Conservation (phyloP, 2,888 invertebrate genomes). For the Hirudinaria manillensis region DNA sequence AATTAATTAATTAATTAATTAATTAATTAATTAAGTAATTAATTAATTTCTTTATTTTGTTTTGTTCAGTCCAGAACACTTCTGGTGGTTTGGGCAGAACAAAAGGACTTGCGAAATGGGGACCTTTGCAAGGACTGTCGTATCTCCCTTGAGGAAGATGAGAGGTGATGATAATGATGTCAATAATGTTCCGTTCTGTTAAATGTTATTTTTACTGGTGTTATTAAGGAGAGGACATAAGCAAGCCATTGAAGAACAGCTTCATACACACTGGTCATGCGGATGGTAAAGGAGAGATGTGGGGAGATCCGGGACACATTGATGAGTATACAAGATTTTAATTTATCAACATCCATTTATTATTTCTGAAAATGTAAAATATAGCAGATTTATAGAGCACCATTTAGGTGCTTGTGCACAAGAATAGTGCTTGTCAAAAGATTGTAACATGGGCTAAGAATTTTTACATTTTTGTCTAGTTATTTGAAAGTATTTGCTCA, state of each 20-base stretch:
- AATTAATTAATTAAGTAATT: background rate
- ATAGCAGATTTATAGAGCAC: too few relatives aligned
- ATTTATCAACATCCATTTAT: background rate
- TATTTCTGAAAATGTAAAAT: background rate
- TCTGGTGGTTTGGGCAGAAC: constrained; percentile 94
- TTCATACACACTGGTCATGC: constrained; percentile 70
- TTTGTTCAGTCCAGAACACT: constrained; percentile 67
- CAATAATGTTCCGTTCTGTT: background rate
- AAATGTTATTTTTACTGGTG: background rate
- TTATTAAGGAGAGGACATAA: constrained; percentile 64
- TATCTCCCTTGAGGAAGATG: constrained; percentile 67
- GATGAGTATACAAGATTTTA: constrained; percentile 59
- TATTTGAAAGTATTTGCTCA: too few relatives aligned
- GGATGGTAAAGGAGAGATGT: constrained; percentile 66
- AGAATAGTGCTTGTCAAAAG: background rate
- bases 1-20: background rate
- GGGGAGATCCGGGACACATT: constrained; percentile 75
- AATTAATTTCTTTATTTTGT: background rate
- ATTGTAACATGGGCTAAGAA: background rate
- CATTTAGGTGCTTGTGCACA: background rate
- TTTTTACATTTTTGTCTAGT: too few relatives aligned
- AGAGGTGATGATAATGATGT: constrained; percentile 50
- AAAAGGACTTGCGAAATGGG: constrained; percentile 81
- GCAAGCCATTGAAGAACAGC: constrained; percentile 72
- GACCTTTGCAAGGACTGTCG: constrained; percentile 72